Conservation (phyloP, 1,140 invertebrate species). For the Centruroides vittatus region DNA sequence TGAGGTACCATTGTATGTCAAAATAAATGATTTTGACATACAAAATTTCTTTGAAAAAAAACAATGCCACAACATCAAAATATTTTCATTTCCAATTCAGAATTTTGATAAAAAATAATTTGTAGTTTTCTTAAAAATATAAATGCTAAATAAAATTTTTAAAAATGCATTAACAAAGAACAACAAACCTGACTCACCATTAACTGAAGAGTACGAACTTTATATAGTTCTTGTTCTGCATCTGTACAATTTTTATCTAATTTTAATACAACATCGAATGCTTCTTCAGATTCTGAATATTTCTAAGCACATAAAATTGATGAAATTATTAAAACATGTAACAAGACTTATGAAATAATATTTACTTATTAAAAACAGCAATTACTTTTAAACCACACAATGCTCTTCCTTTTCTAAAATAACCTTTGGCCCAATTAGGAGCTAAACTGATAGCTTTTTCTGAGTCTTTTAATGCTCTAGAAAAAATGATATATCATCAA, state of each 20-base stretch:
- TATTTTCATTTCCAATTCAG: too few relatives aligned
- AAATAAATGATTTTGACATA: too few relatives aligned
- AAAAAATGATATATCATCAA: constrained; percentile 1
- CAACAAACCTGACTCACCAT: constrained; percentile 23
- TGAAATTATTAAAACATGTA: neutral
- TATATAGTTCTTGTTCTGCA: constrained; percentile 33
- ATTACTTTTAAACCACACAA: constrained; percentile 36
- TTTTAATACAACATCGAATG: constrained; percentile 37
- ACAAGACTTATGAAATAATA: too few relatives aligned
- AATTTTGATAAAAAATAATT: too few relatives aligned
- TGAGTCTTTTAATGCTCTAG: constrained; percentile 38
- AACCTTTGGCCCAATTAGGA: constrained; percentile 37
- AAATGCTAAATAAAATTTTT: too few relatives aligned
- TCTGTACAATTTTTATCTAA: constrained; percentile 37
- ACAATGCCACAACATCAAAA: too few relatives aligned
- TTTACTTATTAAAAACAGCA: too few relatives aligned
- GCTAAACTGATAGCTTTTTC: constrained; percentile 35
- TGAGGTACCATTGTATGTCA: too few relatives aligned
- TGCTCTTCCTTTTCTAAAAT: constrained; percentile 38
- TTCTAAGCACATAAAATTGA: constrained; percentile 23
- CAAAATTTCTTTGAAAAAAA: too few relatives aligned
- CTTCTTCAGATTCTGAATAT: constrained; percentile 34
- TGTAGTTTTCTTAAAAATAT: too few relatives aligned
- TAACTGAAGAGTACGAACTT: constrained; percentile 32
- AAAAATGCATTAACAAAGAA: too few relatives aligned